Evolutionary conservation across 2,113 vertebrate species (phyloP).

Genomic region (Ondatra zibethicus): DNA sequence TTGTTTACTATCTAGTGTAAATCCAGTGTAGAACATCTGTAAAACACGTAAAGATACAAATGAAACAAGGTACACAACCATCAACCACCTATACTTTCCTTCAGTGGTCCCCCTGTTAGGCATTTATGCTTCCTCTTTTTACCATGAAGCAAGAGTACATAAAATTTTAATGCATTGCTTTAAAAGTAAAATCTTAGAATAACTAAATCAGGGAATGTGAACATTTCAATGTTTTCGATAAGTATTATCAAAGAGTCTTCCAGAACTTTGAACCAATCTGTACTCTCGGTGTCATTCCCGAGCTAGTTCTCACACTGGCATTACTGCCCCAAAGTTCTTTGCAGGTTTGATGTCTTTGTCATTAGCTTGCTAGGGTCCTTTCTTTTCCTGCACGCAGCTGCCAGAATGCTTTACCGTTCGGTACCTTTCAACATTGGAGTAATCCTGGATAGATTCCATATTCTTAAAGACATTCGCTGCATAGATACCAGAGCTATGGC

Average conservation of each 20-base stretch:
- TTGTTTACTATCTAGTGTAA: background rate
- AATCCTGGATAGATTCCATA: background rate
- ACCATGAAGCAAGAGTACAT: background rate
- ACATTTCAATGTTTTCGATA: background rate
- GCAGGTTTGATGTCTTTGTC: background rate
- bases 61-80: background rate
- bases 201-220: background rate
- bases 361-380: background rate
- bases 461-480: background rate
- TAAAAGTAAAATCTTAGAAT: background rate
- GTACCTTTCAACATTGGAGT: background rate
- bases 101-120: background rate
- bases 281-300: too few species aligned
- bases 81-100: background rate
- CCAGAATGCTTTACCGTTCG: background rate
- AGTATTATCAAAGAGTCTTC: background rate
- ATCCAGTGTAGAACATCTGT: background rate
- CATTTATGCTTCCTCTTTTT: background rate
- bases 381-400: background rate
- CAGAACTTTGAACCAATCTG: background rate
- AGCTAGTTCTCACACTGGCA: background rate
- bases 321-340: background rate
- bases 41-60: background rate
- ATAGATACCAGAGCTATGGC: background rate
- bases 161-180: background rate